Evolutionary conservation across 92 coral and sea anemone species (phyloP).

Genomic region (Palythoa grandis): DNA sequence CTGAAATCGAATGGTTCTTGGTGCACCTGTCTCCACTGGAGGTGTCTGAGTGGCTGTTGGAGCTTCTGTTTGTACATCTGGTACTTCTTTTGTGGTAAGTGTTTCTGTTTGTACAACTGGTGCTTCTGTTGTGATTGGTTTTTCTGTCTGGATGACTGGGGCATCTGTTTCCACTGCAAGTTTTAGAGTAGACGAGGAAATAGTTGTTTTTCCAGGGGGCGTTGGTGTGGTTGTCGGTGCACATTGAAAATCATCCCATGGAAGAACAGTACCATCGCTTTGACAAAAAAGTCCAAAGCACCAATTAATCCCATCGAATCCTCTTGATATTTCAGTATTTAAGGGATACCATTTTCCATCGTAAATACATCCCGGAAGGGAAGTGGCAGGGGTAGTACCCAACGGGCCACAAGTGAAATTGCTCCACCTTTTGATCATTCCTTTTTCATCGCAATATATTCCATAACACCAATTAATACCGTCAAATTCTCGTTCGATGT

Average conservation of each 20-base stretch:
- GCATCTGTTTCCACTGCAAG: background rate
- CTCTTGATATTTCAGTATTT: background rate
- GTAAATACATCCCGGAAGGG: background rate
- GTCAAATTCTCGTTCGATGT: conserved; percentile 8
- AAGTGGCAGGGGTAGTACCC: background rate
- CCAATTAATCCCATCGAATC: conserved; percentile 17
- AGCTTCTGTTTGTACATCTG: background rate
- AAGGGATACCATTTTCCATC: conserved; percentile 14
- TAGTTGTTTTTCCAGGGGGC: background rate
- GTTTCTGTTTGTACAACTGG: background rate
- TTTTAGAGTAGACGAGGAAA: no score
- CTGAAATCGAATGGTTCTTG: background rate
- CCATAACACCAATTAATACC: conserved; percentile 15
- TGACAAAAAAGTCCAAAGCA: background rate
- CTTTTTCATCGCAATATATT: conserved; percentile 8
- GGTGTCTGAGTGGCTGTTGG: background rate
- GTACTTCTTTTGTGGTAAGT: background rate
- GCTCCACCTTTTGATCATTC: background rate
- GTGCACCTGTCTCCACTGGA: background rate
- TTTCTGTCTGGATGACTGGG: background rate
- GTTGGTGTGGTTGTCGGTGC: background rate
- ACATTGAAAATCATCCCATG: conserved; percentile 17
- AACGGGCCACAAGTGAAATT: background rate
- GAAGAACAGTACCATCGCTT: background rate
- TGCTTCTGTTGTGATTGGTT: background rate